Evolutionary conservation across 2,113 vertebrate genomes (phyloP).

Genomic region (Eupsittula cactorum): DNA sequence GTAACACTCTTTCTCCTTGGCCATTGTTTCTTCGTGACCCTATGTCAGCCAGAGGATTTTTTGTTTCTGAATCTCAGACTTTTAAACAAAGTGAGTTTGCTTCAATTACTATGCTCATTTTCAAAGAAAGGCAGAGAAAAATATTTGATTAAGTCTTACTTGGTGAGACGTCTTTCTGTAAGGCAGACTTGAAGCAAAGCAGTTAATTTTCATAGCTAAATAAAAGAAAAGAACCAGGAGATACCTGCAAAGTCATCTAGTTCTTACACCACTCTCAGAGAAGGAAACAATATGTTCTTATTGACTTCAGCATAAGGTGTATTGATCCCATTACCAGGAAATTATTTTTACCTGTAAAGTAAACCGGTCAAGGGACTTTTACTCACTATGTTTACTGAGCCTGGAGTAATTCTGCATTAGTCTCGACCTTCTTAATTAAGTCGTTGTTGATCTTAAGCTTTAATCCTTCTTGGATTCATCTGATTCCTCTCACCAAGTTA

Average conservation of each 20-base stretch:
- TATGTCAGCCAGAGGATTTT: neutral
- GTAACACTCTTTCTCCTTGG: neutral
- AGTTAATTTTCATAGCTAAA: neutral
- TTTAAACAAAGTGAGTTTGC: neutral
- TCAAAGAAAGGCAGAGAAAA: neutral
- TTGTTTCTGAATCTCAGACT: neutral
- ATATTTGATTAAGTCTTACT: neutral
- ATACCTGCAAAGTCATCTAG: neutral
- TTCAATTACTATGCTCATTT: neutral
- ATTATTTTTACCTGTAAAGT: neutral
- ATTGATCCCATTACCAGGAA: neutral
- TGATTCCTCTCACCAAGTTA: neutral
- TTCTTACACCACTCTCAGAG: neutral
- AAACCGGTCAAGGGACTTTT: neutral
- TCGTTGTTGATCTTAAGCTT: neutral
- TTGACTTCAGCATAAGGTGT: neutral
- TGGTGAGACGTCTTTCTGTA: neutral
- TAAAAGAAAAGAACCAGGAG: neutral
- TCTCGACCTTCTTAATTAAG: neutral
- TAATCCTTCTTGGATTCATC: neutral
- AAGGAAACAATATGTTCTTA: neutral
- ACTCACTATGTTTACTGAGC: neutral
- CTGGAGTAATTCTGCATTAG: neutral
- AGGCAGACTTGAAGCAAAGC: neutral
- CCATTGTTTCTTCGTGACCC: neutral